Conservation (phyloP, 2,797 vertebrate species). For the Coregonus sp. region DNA sequence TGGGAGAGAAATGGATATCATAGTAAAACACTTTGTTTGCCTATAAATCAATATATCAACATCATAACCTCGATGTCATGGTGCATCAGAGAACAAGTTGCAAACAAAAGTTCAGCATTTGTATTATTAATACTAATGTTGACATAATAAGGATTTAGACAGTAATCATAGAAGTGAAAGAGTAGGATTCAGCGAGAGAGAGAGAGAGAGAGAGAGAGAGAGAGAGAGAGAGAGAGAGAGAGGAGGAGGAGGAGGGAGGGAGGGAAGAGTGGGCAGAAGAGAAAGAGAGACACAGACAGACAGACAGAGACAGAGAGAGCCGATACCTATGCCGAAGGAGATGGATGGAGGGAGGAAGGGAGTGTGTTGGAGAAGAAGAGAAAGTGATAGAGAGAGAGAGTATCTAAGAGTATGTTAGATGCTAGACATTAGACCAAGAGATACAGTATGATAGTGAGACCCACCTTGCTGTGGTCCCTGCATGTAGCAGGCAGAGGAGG, state of each 20-base stretch:
- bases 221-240: no score
- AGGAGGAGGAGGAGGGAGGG: no score
- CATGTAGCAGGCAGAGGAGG: conserved; percentile 56
- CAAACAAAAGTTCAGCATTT: not conserved
- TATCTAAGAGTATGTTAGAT: not conserved
- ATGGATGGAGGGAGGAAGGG: no score
- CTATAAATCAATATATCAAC: not conserved
- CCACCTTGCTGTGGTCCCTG: conserved; percentile 58
- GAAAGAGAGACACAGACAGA: no score
- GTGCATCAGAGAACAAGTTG: not conserved
- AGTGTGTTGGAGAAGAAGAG: no score
- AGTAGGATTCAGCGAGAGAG: not conserved
- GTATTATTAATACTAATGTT: not conserved
- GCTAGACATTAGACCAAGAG: not conserved
- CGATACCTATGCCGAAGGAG: no score
- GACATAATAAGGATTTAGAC: not conserved
- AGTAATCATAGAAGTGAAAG: not conserved
- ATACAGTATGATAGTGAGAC: conserved; percentile 25
- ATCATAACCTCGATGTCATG: not conserved
- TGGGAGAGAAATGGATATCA: not conserved
- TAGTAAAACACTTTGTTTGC: not conserved
- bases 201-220: no score
- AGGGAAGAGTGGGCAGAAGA: no score
- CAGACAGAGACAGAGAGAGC: no score
- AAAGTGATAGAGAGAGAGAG: not conserved